Evolutionary conservation across 2,113 vertebrate genomes (phyloP).

Genomic region (Eubucco bourcierii): DNA sequence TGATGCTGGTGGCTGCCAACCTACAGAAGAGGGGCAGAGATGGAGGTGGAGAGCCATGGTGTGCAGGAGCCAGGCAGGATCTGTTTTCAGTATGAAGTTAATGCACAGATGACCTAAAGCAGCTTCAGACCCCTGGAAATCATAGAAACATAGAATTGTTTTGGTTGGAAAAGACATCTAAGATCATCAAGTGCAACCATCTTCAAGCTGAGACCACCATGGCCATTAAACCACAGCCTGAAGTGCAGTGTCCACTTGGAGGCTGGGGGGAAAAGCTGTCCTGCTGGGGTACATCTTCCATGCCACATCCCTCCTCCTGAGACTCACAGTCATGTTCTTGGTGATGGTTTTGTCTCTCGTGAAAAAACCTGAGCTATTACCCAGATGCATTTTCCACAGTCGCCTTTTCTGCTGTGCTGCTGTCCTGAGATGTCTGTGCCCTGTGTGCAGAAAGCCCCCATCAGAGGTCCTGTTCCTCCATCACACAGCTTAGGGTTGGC

Average conservation of each 20-base stretch:
- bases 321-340: neutral
- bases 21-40: neutral
- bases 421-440: neutral
- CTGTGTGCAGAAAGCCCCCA: neutral
- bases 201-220: too few species aligned
- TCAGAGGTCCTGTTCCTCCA: neutral
- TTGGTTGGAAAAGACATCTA: too few species aligned
- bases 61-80: neutral
- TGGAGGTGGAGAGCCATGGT: neutral
- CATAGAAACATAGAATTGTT: neutral
- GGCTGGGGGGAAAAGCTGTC: neutral
- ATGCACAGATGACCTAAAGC: neutral
- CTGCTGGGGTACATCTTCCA: neutral
- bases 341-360: neutral
- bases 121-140: neutral
- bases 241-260: neutral
- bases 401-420: neutral
- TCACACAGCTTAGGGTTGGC: neutral
- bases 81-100: neutral
- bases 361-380: neutral
- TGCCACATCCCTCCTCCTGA: neutral
- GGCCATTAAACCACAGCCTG: too few species aligned
- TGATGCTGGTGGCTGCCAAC: neutral
- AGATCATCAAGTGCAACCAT: too few species aligned
- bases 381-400: accelerated